Percentiles rank a stretch among this genome's conserved stretches.
Evolutionary conservation across 2,888 invertebrate species (phyloP).

Genomic region (Drosophila nigricruria): DNA sequence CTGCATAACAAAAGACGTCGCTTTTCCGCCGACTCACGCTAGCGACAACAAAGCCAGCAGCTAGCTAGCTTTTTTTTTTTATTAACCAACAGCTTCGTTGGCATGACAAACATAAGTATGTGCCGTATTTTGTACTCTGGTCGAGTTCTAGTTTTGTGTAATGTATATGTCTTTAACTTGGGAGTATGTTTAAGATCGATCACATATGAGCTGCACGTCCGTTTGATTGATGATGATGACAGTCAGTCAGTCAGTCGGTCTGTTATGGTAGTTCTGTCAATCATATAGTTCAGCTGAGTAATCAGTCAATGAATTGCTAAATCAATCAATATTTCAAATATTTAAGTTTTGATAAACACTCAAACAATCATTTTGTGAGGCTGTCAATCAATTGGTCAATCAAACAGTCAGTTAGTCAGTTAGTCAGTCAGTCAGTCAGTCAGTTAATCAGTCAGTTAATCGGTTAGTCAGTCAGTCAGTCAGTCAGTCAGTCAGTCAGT

Average conservation of each 20-base stretch:
- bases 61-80: not conserved
- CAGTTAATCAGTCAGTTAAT: not conserved
- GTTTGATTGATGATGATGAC: not conserved
- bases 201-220: not conserved
- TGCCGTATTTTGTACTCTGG: not conserved
- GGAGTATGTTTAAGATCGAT: no score
- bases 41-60: not conserved
- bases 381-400: not conserved
- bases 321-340: not conserved
- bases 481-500: not conserved
- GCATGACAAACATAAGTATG: slow-evolving; percentile 4
- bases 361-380: not conserved
- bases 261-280: not conserved
- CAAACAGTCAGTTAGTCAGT: not conserved
- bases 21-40: not conserved
- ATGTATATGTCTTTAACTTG: not conserved
- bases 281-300: not conserved
- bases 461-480: not conserved
- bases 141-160: not conserved
- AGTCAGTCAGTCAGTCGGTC: not conserved
- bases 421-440: not conserved
- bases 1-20: not conserved
- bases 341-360: not conserved
- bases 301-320: not conserved
- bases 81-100: not conserved